Evolutionary conservation across 2,888 invertebrate species (phyloP), one percentile per base, ranked within the genome.

Genomic region (Cybosia mesomella): DNA sequence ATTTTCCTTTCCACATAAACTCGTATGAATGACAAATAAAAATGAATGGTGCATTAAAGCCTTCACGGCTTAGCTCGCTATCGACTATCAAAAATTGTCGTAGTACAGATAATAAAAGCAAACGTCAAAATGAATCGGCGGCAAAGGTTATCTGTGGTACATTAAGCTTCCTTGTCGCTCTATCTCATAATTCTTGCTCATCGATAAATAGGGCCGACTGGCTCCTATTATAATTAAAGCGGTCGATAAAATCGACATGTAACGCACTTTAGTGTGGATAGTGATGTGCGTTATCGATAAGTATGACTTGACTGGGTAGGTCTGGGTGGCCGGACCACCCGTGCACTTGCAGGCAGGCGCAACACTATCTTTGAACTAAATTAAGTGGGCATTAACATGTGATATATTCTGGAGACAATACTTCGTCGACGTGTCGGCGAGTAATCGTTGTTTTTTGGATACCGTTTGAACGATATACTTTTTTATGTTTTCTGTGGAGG

Each of bases 141-240:
- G 74, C 72, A 76, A 73, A 82, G 84, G 82, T 86, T 87, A 87
- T 87, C 88, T 83, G 76, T 79, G 80, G 73, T 79, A 81, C 81
- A 86, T 86, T 88, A 87, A 85, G 88, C 87, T 87, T 88, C 86
- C 84, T 84, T 86, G 87, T 87, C 84, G 82, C 78, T 74, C 82
- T 85, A 85, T 87, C 86, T 85, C 84, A 85, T 89, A 87, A 85
- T 86, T 83, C 85, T 84, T 79, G 76, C 75, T 79, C 84, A 88
- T 87, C 85, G 85, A 87, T 87, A 83, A 86, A 83, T 83, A 85
- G 83, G 83, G 80, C 80, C 81, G 83, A 85, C 83, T 83, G 80
- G 83, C 83, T 85, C 83, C 89, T 89, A 89, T 91, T 89, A 88
- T 88, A 91, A 91, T 91, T 91, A 90, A 89, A 85, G 83, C 85